Conservation (phyloP, 2,113 vertebrate genomes). For the Lophius piscatorius region DNA sequence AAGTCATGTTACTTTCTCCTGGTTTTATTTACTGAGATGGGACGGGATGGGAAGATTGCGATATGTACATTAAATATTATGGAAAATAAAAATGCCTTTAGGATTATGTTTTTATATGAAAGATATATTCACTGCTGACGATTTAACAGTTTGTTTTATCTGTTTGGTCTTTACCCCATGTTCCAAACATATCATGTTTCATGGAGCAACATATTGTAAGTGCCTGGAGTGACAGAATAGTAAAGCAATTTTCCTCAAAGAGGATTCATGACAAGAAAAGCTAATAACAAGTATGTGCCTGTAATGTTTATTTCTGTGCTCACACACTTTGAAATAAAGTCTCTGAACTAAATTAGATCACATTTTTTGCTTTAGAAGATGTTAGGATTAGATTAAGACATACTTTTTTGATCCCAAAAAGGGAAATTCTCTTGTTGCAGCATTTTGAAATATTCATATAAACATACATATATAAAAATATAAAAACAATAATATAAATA, state of each 20-base stretch:
- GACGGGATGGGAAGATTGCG: conserved; percentile 37
- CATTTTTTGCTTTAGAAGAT: too few relatives aligned
- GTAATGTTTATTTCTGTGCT: conserved; percentile 59
- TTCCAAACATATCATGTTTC: conserved; percentile 19
- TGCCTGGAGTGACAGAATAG: conserved; percentile 42
- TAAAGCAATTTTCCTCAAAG: conserved; percentile 72
- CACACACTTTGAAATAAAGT: conserved; percentile 71
- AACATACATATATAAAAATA: too few relatives aligned
- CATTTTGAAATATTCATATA: too few relatives aligned
- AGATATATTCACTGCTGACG: conserved; percentile 55
- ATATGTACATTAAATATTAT: conserved; percentile 74
- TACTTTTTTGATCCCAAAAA: too few relatives aligned
- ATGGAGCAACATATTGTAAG: conserved; percentile 17
- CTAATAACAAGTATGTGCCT: conserved; percentile 35
- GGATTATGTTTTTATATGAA: conserved; percentile 62
- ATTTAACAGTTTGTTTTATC: conserved; percentile 45
- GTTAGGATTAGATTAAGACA: too few relatives aligned
- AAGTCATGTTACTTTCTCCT: conserved; percentile 49
- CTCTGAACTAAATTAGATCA: conserved; percentile 50
- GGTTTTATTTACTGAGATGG: conserved; percentile 59
- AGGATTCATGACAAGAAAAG: conserved; percentile 48
- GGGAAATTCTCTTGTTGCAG: too few relatives aligned
- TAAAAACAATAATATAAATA: too few relatives aligned
- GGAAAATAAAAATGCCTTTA: conserved; percentile 30
- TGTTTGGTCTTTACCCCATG: conserved; percentile 28